Conservation (phyloP, 92 coral and sea anemone species). For the Zoanthus solanderi region DNA sequence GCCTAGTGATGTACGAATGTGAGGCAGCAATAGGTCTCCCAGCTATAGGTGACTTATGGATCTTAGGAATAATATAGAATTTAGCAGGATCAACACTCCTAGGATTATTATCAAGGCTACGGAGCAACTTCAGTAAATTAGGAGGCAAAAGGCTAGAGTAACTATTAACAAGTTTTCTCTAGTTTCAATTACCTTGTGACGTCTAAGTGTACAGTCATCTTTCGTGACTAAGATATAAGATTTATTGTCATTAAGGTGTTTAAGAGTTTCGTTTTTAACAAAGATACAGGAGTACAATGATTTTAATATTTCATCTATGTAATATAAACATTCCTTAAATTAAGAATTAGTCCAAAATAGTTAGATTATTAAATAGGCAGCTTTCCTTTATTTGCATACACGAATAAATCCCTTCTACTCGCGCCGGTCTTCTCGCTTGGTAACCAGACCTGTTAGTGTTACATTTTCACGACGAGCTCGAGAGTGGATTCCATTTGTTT, state of each 20-base stretch:
- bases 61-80: neutral
- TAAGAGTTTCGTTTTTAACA: neutral
- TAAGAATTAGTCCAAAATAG: too few species aligned
- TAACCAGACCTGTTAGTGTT: too few species aligned
- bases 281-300: too few species aligned
- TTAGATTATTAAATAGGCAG: too few species aligned
- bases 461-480: too few species aligned
- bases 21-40: neutral
- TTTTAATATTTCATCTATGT: too few species aligned
- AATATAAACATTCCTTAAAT: too few species aligned
- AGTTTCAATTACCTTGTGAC: constrained; percentile 33
- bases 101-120: constrained; percentile 45
- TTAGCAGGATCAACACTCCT: constrained; percentile 42
- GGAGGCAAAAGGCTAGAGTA: constrained; percentile 43
- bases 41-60: constrained; percentile 45
- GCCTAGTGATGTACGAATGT: neutral
- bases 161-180: constrained; percentile 36
- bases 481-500: too few species aligned
- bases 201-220: constrained; percentile 47
- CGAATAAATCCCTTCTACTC: too few species aligned
- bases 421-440: too few species aligned
- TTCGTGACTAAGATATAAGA: neutral
- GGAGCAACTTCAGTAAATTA: constrained; percentile 41
- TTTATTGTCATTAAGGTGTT: neutral
- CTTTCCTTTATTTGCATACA: too few species aligned